A percentile compares a stretch with the other conserved stretches of the same genome.
Evolutionary conservation across 2,888 invertebrate genomes (phyloP).

Genomic region (Drosophila sordidapex): DNA sequence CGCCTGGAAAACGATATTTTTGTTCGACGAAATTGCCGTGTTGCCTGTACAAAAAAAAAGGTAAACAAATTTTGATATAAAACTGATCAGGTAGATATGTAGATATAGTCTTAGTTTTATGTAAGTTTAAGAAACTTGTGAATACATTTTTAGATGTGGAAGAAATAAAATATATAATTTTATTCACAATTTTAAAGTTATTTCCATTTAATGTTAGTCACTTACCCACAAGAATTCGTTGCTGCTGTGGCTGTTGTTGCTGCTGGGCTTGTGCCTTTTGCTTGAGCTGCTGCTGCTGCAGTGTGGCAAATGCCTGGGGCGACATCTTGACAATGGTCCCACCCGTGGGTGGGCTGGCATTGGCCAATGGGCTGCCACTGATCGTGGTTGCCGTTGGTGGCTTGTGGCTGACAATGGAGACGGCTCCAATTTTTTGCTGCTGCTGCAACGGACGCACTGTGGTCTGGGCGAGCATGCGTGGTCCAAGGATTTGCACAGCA

Average conservation of each 20-base stretch:
- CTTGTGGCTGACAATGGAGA: constrained; percentile 63
- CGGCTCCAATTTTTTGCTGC: constrained; percentile 71
- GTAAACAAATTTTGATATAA: background rate
- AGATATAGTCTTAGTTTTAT: background rate
- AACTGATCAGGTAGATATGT: background rate
- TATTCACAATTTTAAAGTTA: background rate
- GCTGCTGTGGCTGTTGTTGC: constrained; percentile 48
- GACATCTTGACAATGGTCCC: constrained; percentile 83
- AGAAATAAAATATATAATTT: background rate
- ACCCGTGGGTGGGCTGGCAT: constrained; percentile 37
- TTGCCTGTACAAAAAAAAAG: constrained; percentile 58
- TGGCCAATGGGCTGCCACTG: constrained; percentile 28
- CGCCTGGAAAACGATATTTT: constrained; percentile 71
- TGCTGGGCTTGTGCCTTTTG: constrained; percentile 59
- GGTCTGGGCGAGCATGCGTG: constrained; percentile 69
- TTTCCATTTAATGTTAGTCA: constrained; percentile 3
- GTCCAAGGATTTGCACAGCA: constrained; percentile 71
- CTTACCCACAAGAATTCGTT: constrained; percentile 78
- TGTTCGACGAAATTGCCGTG: constrained; percentile 75
- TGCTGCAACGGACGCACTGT: constrained; percentile 69
- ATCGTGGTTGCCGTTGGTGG: constrained; percentile 13
- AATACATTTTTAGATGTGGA: background rate
- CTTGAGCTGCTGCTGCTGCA: constrained; percentile 84
- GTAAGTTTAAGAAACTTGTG: no score
- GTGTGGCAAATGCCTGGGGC: constrained; percentile 80